phyloP scores from a whole-genome alignment of 2,888 invertebrate genomes.

The Biston betularia region DNA sequence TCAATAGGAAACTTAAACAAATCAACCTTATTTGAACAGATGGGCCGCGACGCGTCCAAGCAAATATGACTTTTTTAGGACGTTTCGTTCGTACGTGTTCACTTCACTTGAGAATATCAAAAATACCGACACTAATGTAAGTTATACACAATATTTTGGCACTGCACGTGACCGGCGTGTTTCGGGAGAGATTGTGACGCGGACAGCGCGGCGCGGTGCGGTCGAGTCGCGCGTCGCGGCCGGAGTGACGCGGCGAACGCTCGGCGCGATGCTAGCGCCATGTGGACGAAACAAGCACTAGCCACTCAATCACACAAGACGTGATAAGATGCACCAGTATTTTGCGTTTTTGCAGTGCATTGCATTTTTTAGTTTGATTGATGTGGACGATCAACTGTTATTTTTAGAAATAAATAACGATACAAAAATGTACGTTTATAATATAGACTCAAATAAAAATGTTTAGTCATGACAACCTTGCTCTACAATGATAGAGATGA shows the following conservation, averaged over 20 bases:
- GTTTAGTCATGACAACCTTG: too few species aligned
- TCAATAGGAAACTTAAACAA: conserved; percentile 77
- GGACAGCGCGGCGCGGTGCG: conserved; percentile 66
- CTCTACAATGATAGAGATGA: too few species aligned
- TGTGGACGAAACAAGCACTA: conserved; percentile 58
- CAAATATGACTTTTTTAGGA: conserved; percentile 53
- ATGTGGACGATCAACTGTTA: not conserved
- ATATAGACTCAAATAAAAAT: too few species aligned
- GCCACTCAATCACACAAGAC: conserved; percentile 69
- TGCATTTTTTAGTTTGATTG: conserved; percentile 43
- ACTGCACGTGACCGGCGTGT: conserved; percentile 67
- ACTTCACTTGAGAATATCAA: conserved; percentile 61
- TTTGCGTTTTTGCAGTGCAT: conserved; percentile 52
- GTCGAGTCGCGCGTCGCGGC: conserved; percentile 79
- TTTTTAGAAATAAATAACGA: not conserved
- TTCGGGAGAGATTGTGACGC: conserved; percentile 36
- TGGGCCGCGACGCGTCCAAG: conserved; percentile 61
- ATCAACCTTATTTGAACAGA: conserved; percentile 75
- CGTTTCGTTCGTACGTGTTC: conserved; percentile 53
- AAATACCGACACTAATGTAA: conserved; percentile 63
- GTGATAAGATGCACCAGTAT: conserved; percentile 63
- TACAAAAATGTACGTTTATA: too few species aligned
- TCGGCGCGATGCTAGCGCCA: conserved; percentile 66
- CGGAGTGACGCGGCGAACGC: conserved; percentile 77
- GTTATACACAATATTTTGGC: conserved; percentile 66